These are phyloP conservation scores for Aplochiton taeniatus DNA, from an alignment of 2,797 vertebrate species.

Conservation along the genomic window DNA sequence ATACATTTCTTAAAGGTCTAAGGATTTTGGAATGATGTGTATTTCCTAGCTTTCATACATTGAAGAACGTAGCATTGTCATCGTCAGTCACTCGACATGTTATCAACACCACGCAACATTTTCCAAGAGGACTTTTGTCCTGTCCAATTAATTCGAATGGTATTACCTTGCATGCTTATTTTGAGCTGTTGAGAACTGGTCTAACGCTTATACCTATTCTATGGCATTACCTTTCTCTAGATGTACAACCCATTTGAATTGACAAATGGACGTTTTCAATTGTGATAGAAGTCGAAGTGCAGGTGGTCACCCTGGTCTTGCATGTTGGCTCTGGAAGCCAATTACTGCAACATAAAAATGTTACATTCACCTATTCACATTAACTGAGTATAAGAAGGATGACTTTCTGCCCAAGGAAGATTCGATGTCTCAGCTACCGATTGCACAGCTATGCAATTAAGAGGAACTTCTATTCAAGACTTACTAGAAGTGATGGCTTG, in stretches of 20 bases:
- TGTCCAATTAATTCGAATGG: slow-evolving; percentile 29
- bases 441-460: slow-evolving; percentile 44
- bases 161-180: slow-evolving; percentile 40
- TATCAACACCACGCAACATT: slow-evolving; percentile 10
- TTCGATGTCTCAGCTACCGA: slow-evolving; percentile 48
- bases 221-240: slow-evolving; percentile 19
- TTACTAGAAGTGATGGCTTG: slow-evolving; percentile 33
- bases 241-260: slow-evolving; percentile 42
- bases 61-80: slow-evolving; percentile 28
- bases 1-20: slow-evolving; percentile 30
- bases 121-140: slow-evolving; percentile 5
- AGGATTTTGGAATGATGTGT: slow-evolving; percentile 12
- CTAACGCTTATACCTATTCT: slow-evolving; percentile 13
- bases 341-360: slow-evolving; percentile 39
- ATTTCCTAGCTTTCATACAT: slow-evolving; percentile 21
- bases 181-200: slow-evolving; percentile 40
- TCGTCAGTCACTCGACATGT: slow-evolving; percentile 20
- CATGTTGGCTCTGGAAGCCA: slow-evolving; percentile 35
- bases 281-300: slow-evolving; percentile 59
- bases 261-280: slow-evolving; percentile 23
- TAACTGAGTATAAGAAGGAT: slow-evolving; percentile 33
- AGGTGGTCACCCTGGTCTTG: slow-evolving; percentile 57
- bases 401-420: slow-evolving; percentile 42
- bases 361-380: slow-evolving; percentile 50
- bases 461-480: slow-evolving; percentile 27